phyloP scores from a whole-genome alignment of 2,888 invertebrate genomes.

The Odontothrips loti region DNA sequence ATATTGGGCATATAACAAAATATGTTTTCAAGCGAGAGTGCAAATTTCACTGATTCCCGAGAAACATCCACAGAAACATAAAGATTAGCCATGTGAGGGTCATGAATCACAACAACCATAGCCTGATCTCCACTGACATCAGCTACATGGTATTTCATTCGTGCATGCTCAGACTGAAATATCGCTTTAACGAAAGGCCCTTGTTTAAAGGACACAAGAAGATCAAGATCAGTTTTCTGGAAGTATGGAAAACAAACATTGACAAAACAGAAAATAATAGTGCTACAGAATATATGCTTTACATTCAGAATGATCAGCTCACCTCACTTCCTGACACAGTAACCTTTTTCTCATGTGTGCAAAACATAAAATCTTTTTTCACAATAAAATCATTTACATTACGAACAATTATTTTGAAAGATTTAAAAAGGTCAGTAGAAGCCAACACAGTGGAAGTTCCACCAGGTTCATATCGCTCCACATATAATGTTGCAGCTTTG shows the following conservation, averaged over 20 bases:
- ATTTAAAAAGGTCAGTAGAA: constrained; percentile 42
- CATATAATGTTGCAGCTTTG: constrained; percentile 51
- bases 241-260: constrained; percentile 31
- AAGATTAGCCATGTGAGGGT: constrained; percentile 65
- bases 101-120: constrained; percentile 77
- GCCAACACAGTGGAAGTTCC: constrained; percentile 54
- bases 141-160: constrained; percentile 70
- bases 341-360: constrained; percentile 60
- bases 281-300: not conserved
- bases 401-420: not conserved
- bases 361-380: constrained; percentile 80
- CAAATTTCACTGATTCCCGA: constrained; percentile 60
- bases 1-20: constrained; percentile 79
- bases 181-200: constrained; percentile 66
- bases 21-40: constrained; percentile 72
- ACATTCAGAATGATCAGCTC: constrained; percentile 31
- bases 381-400: constrained; percentile 78
- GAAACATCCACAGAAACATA: constrained; percentile 71
- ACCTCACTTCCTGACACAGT: constrained; percentile 33
- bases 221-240: constrained; percentile 51
- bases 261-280: constrained; percentile 11
- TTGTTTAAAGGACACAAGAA: constrained; percentile 73
- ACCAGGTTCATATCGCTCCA: constrained; percentile 65
- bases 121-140: constrained; percentile 77
- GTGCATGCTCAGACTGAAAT: constrained; percentile 66